Conservation (phyloP, 1,140 invertebrate genomes). For the Marisa cornuarietis region DNA sequence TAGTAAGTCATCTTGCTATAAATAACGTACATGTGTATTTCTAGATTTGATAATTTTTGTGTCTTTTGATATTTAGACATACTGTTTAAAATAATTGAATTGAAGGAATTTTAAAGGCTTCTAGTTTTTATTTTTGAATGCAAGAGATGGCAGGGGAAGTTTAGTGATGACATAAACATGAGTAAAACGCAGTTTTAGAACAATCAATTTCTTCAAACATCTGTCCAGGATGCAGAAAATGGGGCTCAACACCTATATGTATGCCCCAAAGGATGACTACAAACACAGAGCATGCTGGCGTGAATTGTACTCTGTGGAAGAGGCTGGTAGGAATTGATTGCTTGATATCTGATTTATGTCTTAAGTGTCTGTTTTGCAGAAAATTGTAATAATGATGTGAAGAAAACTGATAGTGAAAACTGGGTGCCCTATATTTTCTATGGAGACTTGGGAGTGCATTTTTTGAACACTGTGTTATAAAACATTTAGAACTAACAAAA, state of each 20-base stretch:
- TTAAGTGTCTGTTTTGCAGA: too few relatives aligned
- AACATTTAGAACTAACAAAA: too few relatives aligned
- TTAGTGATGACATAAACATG: too few relatives aligned
- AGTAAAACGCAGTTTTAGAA: neutral
- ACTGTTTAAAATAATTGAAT: constrained; percentile 2
- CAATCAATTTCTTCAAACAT: neutral
- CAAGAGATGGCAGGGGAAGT: neutral
- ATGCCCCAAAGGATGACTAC: constrained; percentile 98
- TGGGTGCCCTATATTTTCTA: too few relatives aligned
- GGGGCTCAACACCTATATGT: constrained; percentile 96
- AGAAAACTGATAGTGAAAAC: too few relatives aligned
- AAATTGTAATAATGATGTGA: too few relatives aligned
- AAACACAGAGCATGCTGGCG: constrained; percentile 97
- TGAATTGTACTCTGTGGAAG: constrained; percentile 96
- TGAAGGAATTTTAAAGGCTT: too few relatives aligned
- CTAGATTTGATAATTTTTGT: neutral
- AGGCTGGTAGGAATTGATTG: constrained; percentile 72
- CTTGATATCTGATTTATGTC: too few relatives aligned
- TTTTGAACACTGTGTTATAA: too few relatives aligned
- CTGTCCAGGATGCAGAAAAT: constrained; percentile 86
- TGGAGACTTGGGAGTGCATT: too few relatives aligned
- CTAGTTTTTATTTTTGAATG: too few relatives aligned
- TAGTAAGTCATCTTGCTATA: neutral
- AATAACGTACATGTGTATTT: neutral
- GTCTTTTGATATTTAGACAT: neutral